A percentile compares a stretch with the other conserved stretches of the same genome.
These are phyloP conservation scores for cattle (Bos taurus) DNA, from an alignment of 2,113 vertebrate genomes.

Conservation along the genomic window ARS-UCD2.0 NC_037343.1:39072501-39073000, in stretches of 20 bases:
- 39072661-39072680: neutral
- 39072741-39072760: neutral
- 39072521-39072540: slow-evolving; percentile 96
- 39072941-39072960: slow-evolving; percentile 90
- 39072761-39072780: neutral
- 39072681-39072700: neutral
- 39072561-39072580: slow-evolving; percentile 93
- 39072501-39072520: slow-evolving; percentile 95
- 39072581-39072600: slow-evolving; percentile 97
- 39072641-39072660: neutral
- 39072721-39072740: neutral
- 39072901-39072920: slow-evolving; percentile 97
- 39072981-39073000: slow-evolving; percentile 18
- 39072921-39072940: slow-evolving; percentile 96
- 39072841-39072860: slow-evolving; percentile 96
- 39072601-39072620: slow-evolving; percentile 89
- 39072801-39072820: neutral
- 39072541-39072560: slow-evolving; percentile 96
- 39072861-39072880: slow-evolving; percentile 95
- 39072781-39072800: neutral
- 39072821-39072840: slow-evolving; percentile 89
- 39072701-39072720: neutral
- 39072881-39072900: slow-evolving; percentile 96
- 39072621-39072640: rapidly evolving
- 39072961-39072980: slow-evolving; percentile 78